A percentile compares a stretch with the other conserved stretches of the same genome.
Evolutionary conservation across 23 tunicate species (phyloP).

Genomic region (Trididemnum clinides): DNA sequence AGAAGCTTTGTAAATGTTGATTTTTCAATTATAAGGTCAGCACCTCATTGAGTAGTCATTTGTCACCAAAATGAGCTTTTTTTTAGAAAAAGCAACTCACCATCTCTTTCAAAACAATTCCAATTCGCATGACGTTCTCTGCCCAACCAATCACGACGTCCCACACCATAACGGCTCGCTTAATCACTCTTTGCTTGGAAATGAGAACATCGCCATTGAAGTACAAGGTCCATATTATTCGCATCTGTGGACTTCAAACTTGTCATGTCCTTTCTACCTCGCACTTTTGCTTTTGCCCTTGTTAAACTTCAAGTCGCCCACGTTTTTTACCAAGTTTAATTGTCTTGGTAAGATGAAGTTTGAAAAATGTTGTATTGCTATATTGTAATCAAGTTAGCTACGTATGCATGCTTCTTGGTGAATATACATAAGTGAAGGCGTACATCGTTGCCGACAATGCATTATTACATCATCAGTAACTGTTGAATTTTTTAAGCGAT

Average conservation of each 20-base stretch:
- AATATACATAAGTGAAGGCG: too few species aligned
- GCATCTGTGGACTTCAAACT: constrained; percentile 46
- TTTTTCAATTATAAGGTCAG: too few species aligned
- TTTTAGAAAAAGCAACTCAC: background rate
- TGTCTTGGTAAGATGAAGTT: constrained; percentile 69
- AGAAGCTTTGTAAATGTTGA: too few species aligned
- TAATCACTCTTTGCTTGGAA: background rate
- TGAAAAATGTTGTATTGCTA: too few species aligned
- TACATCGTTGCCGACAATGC: too few species aligned
- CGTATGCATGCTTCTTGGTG: too few species aligned
- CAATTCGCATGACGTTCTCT: constrained; percentile 18
- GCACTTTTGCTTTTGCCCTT: constrained; percentile 72
- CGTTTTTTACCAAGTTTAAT: constrained; percentile 91
- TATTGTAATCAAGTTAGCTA: too few species aligned
- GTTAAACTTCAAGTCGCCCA: constrained; percentile 88
- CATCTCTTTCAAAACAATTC: background rate
- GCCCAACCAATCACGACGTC: constrained; percentile 30
- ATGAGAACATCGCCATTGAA: background rate
- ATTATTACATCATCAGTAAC: too few species aligned
- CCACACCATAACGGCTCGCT: background rate
- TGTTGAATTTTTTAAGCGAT: too few species aligned
- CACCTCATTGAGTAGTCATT: too few species aligned
- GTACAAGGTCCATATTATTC: background rate
- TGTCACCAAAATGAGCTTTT: too few species aligned
- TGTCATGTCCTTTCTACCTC: constrained; percentile 82